phyloP scores from a whole-genome alignment of 2,888 invertebrate genomes.

The Drosophila sordidapex region DNA sequence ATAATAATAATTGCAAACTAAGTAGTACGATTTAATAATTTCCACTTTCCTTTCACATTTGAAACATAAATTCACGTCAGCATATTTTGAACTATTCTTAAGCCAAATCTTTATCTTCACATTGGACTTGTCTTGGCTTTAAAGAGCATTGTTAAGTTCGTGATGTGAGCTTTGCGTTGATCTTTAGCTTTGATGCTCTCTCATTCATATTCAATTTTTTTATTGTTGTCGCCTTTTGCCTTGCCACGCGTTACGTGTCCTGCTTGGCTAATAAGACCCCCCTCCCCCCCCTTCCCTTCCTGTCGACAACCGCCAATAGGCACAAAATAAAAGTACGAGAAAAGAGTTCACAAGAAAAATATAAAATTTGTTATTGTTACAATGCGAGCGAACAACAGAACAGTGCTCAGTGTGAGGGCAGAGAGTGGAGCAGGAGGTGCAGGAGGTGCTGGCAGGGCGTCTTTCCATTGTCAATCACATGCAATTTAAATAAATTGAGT shows the following conservation, averaged over 20 bases:
- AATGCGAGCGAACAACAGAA: slow-evolving; percentile 24
- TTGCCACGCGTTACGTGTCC: slow-evolving; percentile 71
- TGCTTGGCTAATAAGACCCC: slow-evolving; percentile 71
- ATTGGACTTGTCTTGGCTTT: neutral
- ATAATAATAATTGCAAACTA: neutral
- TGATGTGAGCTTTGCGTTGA: neutral
- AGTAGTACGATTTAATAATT: neutral
- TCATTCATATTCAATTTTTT: slow-evolving; percentile 78
- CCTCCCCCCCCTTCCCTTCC: no score
- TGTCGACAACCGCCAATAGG: slow-evolving; percentile 18
- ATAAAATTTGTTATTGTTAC: slow-evolving; percentile 56
- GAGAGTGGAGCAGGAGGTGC: neutral
- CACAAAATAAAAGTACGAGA: slow-evolving; percentile 1
- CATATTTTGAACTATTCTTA: neutral
- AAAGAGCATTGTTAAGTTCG: slow-evolving; percentile 29
- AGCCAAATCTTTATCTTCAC: neutral
- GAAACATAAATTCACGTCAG: neutral
- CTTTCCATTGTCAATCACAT: slow-evolving; percentile 77
- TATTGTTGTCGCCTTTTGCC: slow-evolving; percentile 65
- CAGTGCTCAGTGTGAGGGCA: neutral
- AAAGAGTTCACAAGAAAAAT: slow-evolving; percentile 37
- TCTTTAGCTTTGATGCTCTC: slow-evolving; percentile 37
- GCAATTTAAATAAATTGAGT: slow-evolving; percentile 82
- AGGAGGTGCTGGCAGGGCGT: slow-evolving; percentile 8
- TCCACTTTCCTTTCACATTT: neutral